These are phyloP conservation scores for Itoplectis maculator DNA, from an alignment of 2,888 invertebrate species.

Conservation along the genomic window DNA sequence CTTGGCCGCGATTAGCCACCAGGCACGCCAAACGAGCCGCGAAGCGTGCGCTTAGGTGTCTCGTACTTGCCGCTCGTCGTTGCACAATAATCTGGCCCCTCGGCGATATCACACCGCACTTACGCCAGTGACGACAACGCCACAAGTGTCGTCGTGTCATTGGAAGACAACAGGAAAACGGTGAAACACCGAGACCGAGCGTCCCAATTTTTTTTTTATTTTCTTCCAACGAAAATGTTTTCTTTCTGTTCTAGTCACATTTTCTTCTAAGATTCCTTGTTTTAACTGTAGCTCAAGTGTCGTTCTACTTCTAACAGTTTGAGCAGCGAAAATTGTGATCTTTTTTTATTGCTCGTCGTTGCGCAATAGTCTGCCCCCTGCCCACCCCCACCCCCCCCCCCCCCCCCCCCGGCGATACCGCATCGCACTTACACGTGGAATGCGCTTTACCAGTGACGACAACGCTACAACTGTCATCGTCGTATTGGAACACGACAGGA, in stretches of 20 bases:
- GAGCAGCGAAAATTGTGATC: not conserved
- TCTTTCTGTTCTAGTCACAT: too few species aligned
- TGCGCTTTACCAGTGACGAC: conserved; percentile 25
- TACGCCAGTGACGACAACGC: conserved; percentile 20
- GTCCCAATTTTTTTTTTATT: not conserved
- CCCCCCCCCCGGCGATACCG: not conserved
- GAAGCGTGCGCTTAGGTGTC: not conserved
- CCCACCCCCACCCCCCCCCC: too few species aligned
- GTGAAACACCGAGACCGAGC: too few species aligned
- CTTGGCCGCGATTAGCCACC: conserved; percentile 20
- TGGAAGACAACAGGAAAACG: not conserved
- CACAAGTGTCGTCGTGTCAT: not conserved
- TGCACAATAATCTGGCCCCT: conserved; percentile 26
- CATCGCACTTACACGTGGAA: conserved; percentile 4
- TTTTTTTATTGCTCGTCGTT: not conserved
- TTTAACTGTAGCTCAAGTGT: conserved; percentile 2
- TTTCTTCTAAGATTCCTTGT: not conserved
- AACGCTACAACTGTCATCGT: not conserved
- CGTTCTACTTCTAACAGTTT: too few species aligned
- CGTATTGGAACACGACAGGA: not conserved
- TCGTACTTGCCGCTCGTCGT: conserved; percentile 1
- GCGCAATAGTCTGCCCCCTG: too few species aligned
- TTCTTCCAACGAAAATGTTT: not conserved
- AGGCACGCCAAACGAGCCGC: conserved; percentile 30
- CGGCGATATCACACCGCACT: not conserved